Evolutionary conservation across 2,888 invertebrate genomes (phyloP).

Genomic region (Pseudococcus longispinus): DNA sequence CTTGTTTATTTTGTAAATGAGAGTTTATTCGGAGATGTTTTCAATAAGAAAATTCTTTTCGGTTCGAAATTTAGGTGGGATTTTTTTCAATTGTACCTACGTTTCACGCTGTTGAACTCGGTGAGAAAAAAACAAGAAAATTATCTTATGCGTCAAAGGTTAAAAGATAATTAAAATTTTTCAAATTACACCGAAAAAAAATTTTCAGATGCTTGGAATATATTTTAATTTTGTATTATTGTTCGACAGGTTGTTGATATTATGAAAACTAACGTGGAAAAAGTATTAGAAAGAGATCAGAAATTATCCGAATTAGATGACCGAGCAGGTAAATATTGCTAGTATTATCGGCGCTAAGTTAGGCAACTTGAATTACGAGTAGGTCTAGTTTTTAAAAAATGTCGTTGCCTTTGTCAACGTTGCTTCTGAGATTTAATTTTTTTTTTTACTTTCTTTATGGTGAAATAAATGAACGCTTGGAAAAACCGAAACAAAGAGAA

Average conservation of each 20-base stretch:
- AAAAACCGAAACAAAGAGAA: background rate
- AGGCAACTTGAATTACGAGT: background rate
- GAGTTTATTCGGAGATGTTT: background rate
- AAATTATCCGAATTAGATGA: conserved; percentile 94
- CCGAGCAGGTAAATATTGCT: conserved; percentile 69
- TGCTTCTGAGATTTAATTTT: background rate
- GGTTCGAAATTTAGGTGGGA: background rate
- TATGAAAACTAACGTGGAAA: conserved; percentile 95
- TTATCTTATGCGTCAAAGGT: background rate
- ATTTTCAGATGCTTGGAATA: background rate
- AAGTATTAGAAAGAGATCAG: conserved; percentile 93
- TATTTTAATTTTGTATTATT: background rate
- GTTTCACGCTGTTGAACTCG: background rate
- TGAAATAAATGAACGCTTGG: conserved; percentile 11
- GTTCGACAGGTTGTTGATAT: conserved; percentile 82
- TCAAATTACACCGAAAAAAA: background rate
- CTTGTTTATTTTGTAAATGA: background rate
- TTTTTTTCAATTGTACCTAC: background rate
- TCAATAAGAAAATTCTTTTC: background rate
- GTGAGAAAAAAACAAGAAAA: background rate
- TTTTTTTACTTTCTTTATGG: background rate
- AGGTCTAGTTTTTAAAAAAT: background rate
- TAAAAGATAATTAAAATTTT: background rate
- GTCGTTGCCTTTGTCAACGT: background rate
- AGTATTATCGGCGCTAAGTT: background rate